Evolutionary conservation across 2,797 vertebrate species (phyloP).

Genomic region (Rhynchonycteris naso): DNA sequence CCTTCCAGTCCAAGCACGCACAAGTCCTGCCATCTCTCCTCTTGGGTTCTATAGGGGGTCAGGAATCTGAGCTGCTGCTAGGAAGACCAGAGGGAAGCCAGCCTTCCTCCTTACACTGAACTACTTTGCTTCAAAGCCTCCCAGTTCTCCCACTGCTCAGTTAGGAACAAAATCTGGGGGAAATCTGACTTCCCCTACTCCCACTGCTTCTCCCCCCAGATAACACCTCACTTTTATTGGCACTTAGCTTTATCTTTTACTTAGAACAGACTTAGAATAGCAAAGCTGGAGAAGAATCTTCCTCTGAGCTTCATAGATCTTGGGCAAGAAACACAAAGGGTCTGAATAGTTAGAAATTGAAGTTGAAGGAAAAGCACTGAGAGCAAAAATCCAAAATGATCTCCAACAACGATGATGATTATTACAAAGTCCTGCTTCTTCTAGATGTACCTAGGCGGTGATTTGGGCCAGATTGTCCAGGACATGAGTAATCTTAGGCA

Average conservation of each 20-base stretch:
- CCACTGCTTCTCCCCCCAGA: background rate
- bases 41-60: background rate
- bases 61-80: background rate
- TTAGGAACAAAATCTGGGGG: background rate
- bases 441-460: background rate
- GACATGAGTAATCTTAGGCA: background rate
- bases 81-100: background rate
- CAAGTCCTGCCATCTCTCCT: background rate
- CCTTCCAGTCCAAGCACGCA: background rate
- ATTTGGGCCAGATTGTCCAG: background rate
- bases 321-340: background rate
- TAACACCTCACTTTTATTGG: background rate
- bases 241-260: background rate
- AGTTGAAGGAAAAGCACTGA: background rate
- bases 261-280: background rate
- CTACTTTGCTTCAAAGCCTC: background rate
- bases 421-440: background rate
- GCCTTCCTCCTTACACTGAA: background rate
- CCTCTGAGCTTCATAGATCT: background rate
- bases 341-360: background rate
- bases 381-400: background rate
- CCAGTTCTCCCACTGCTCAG: background rate
- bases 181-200: background rate
- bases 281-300: background rate
- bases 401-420: background rate